Base-by-base conservation (phyloP, 2,888 invertebrate species). In the Frankliniella intonsa region DNA sequence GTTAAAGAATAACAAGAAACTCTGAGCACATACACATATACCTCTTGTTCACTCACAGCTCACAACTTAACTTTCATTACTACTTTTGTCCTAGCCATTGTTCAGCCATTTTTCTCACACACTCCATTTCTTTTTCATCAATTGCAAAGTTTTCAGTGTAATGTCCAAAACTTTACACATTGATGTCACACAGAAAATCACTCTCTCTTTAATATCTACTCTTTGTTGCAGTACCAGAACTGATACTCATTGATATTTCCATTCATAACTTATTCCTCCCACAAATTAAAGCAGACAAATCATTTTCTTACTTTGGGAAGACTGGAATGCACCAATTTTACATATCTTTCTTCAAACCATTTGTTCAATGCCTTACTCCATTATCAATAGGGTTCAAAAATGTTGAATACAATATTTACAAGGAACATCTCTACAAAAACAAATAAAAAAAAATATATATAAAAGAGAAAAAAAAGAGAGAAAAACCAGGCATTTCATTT, bases 271-370 rank as follows among this genome's bases (percentile, higher is more conserved):
- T 69, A 65, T 22, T 55, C 11, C 19, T 19, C 25, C 12, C 69
- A 25, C 22, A 76, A 76, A 25, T 76, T 76, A 12, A n/a, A 76
- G 69, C 25, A 25, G 69, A 76, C 69, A 22, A 25, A 76, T 25
- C 8, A 22, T 76, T 76, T 76, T 76, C 25, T 76, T 25, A 76
- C 69, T 25, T 22, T 76, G 69, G 69, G 69, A 76, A 76, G 69
- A 76, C 69, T 76, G 69, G 69, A 76, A 76, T 76, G 69, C 69
- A 76, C 69, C 69, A 76, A 76, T 76, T 76, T 76, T 76, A 76
- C 69, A 76, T 22, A 25, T 25, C 69, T 25, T 22, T 25, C 69
- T 76, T 76, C 25, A 76, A 76, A 76, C 22, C 25, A 22, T 25
- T 76, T 76, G 69, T 76, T 76, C 69, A 76, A 76, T 22, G 12